A percentile compares a stretch with the other conserved stretches of the same genome.
Conservation (phyloP, 2,888 invertebrate species). For the Folsomia manolachei region DNA sequence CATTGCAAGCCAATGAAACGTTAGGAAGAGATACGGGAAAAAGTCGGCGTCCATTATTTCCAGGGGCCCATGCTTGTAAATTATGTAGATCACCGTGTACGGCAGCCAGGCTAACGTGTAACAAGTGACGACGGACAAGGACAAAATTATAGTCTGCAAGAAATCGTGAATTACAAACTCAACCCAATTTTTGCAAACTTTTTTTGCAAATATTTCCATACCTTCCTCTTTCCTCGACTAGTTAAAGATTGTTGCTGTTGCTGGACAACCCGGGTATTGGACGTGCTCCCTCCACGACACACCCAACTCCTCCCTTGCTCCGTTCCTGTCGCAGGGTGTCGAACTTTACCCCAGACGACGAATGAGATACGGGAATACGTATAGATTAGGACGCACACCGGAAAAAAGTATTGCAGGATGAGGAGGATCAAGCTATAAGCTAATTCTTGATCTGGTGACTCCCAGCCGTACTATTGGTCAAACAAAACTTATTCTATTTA, state of each 20-base stretch:
- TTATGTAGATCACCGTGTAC: conserved; percentile 49
- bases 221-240: not conserved
- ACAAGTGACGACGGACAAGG: conserved; percentile 56
- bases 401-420: conserved; percentile 77
- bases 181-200: conserved; percentile 19
- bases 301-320: conserved; percentile 11
- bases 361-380: conserved; percentile 82
- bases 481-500: no score
- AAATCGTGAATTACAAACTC: not conserved
- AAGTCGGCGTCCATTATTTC: conserved; percentile 15
- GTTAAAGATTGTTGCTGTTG: no score
- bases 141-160: conserved; percentile 58
- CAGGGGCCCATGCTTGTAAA: conserved; percentile 23
- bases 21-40: conserved; percentile 51
- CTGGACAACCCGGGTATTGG: not conserved
- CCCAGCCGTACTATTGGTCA: conserved; percentile 61
- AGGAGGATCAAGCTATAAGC: conserved; percentile 75
- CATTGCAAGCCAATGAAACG: conserved; percentile 53
- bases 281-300: not conserved
- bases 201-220: not conserved
- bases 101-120: conserved; percentile 58
- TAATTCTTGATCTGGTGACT: conserved; percentile 62
- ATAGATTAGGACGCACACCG: conserved; percentile 72
- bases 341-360: conserved; percentile 79
- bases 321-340: conserved; percentile 51